Conservation (phyloP, 2,888 invertebrate genomes). For the Monoplex corrugatus region DNA sequence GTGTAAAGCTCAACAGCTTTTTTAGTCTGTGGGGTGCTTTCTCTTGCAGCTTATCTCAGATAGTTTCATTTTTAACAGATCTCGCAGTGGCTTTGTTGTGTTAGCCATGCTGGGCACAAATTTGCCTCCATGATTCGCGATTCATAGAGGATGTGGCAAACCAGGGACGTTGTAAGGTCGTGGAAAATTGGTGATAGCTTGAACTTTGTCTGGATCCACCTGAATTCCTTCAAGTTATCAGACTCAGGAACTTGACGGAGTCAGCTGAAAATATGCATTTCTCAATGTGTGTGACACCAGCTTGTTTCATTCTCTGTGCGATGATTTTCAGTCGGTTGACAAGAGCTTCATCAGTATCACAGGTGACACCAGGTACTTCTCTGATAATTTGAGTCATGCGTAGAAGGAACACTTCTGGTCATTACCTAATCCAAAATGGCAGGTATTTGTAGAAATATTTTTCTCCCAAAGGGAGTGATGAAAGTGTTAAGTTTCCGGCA, state of each 20-base stretch:
- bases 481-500: conserved; percentile 2
- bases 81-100: not conserved
- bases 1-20: too few relatives aligned
- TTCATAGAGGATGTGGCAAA: not conserved
- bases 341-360: conserved; percentile 25
- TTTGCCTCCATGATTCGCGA: not conserved
- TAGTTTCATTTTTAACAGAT: not conserved
- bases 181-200: not conserved
- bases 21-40: too few relatives aligned
- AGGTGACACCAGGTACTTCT: not conserved
- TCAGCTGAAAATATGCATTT: not conserved
- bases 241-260: not conserved
- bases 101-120: not conserved
- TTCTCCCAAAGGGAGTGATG: conserved; percentile 40
- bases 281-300: not conserved
- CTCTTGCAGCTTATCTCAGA: too few relatives aligned
- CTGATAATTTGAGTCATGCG: conserved; percentile 2
- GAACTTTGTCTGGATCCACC: not conserved
- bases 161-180: not conserved
- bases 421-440: conserved; percentile 39
- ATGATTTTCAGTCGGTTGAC: not conserved
- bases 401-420: conserved; percentile 35
- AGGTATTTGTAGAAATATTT: conserved; percentile 34
- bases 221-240: not conserved
- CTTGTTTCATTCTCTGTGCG: not conserved